Evolutionary conservation across 2,797 vertebrate species (phyloP), one percentile per base, ranked within the genome.

Genomic region (Anguilla anguilla): DNA sequence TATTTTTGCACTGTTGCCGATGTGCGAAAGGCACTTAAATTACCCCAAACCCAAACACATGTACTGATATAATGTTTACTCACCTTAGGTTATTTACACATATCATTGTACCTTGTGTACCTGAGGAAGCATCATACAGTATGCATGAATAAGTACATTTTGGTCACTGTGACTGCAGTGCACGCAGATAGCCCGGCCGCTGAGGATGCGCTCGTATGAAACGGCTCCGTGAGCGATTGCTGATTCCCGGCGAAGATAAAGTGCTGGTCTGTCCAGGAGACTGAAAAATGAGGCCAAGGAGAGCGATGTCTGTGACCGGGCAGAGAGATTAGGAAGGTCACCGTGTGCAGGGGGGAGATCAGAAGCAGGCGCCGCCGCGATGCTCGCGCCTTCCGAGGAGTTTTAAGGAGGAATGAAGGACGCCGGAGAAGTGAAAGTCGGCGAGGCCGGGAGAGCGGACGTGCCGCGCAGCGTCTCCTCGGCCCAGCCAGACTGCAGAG

Each of bases 171-270:
- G 55, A 57, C 13, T 57, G 55, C 55, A 15, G 13, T 15, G 13
- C 53, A 55, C 53, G 13, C 55, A 57, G 92, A 94, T 93, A 92
- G 94, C 94, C 95, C 92, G 93, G 91, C 93, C 92, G 91, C 94
- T 91, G 87, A 90, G 92, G 93, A 92, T 94, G 94, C 94, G 95
- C 95, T 95, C 95, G 93, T 92, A 94, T 92, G 93, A 94, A 94
- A 95, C 94, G 94, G 91, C 94, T 95, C 94, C 90, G 92, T 96
- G 95, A 96, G 95, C 94, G 94, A 96, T 95, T 95, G 94, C 95
- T 96, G 96, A 96, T 96, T 92, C 91, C 83, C 86, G 92, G 92
- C 93, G 94, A 93, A 91, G 95, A 96, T 96, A 96, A 95, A 93
- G 93, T 94, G 91, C 49, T 35, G 31, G 91, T 91, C 93, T 94